Evolutionary conservation across 2,113 vertebrate genomes (phyloP), one percentile per base, ranked within the genome.

Genomic region (human (Homo sapiens)): DNA sequence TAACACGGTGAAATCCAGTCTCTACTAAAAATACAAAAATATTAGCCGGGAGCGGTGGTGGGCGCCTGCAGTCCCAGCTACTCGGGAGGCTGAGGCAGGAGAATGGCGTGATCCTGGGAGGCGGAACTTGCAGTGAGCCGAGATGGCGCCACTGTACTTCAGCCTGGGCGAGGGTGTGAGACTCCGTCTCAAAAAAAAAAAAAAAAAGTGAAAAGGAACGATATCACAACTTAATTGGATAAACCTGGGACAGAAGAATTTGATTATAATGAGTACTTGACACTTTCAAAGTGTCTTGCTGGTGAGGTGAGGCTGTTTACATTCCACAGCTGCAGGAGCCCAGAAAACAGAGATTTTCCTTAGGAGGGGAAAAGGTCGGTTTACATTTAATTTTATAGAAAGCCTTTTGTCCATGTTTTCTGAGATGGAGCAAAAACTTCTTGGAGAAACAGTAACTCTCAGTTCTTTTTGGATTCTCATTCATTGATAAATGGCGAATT

Each of bases 301-400:
- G 91, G 50, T 20, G n/a, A 86, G 83, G 50, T 45, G 73, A 92
- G 30, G 66, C 38, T 52, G 48, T 88, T 93, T 64, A 89, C 72
- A 91, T 61, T 84, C 90, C 93, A 23, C 0, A 40, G 61, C 93
- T 79, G 32, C 35, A 1, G 96, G 57, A 76, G 76, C 57, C 57
- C 43, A 7, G 68, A 73, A 73, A 45, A 27, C 16, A 72, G 57
- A 95, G 55, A 17, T 38, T 75, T 64, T 89, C 50, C 38, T 27
- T 1, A 35, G 57, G 89, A 59, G 50, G 50, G 68, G 50, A 18
- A n/a, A 93, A 68, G 82, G 57, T 50, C 38, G 17, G 30, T 9
- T 52, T 27, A 35, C 30, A 78, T n/a, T 80, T 79, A 57, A 76
- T 64, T 61, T 89, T 35, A 66, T 17, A 38, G 79, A 82, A 70